Evolutionary conservation across 1,140 invertebrate genomes (phyloP).

Genomic region (Zaprionus camerounensis): DNA sequence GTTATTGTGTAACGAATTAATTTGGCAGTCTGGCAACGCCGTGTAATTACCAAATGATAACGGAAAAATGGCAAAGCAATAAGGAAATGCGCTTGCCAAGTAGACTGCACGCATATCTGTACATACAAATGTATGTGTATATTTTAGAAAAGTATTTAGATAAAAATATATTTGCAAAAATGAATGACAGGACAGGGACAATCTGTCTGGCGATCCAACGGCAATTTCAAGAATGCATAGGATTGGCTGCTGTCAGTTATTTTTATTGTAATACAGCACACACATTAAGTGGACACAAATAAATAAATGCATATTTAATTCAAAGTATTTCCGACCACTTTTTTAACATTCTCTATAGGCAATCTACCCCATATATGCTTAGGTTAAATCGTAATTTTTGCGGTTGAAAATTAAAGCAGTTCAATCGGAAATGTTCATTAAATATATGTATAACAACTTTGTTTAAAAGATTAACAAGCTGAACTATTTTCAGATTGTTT

Average conservation of each 20-base stretch:
- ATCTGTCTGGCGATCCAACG: constrained; percentile 56
- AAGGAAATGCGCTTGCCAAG: constrained; percentile 46
- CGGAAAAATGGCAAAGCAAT: constrained; percentile 39
- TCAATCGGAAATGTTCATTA: neutral
- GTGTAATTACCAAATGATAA: constrained; percentile 22
- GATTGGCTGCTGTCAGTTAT: constrained; percentile 6
- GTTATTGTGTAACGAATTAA: constrained; percentile 1
- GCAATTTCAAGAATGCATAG: constrained; percentile 36
- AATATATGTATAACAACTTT: neutral
- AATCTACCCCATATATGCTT: neutral
- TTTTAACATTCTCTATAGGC: neutral
- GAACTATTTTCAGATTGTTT: neutral
- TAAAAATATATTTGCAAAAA: constrained; percentile 4
- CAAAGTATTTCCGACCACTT: neutral
- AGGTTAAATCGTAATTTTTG: neutral
- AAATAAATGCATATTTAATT: neutral
- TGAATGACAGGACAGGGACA: constrained; percentile 67
- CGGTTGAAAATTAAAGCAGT: neutral
- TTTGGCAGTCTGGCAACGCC: constrained; percentile 18
- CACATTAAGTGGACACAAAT: neutral
- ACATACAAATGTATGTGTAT: neutral
- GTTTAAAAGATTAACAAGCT: constrained; percentile 1
- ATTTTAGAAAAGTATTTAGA: neutral
- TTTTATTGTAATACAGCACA: constrained; percentile 16
- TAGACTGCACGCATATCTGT: neutral